Percentiles rank a stretch among this genome's conserved stretches.
These are phyloP conservation scores for Molanna angustata DNA, from an alignment of 2,888 invertebrate genomes.

Conservation along the genomic window DNA sequence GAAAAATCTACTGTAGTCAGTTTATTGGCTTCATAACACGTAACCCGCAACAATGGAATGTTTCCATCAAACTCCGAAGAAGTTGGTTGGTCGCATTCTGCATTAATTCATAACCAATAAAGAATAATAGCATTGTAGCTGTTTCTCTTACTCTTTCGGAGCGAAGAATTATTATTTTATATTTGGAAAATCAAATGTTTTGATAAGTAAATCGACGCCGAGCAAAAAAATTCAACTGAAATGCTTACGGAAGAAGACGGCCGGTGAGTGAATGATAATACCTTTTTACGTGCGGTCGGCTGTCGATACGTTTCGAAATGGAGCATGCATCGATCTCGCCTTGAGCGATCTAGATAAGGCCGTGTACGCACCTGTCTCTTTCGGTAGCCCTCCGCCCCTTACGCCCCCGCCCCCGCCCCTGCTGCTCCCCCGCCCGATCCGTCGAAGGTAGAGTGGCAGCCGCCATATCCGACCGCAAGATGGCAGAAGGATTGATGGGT, in stretches of 20 bases:
- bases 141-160: slow-evolving; percentile 3
- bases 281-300: not conserved
- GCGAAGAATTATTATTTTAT: not conserved
- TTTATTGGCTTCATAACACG: too few relatives aligned
- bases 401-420: slow-evolving; percentile 9
- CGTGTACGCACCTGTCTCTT: slow-evolving; percentile 16
- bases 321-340: slow-evolving; percentile 1
- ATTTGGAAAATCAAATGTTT: too few relatives aligned
- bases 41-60: slow-evolving; percentile 12
- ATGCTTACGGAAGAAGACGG: not conserved
- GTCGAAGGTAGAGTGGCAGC: slow-evolving; percentile 2
- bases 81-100: too few relatives aligned
- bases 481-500: slow-evolving; percentile 31
- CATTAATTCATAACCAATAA: too few relatives aligned
- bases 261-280: not conserved
- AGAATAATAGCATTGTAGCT: slow-evolving; percentile 11
- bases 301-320: not conserved
- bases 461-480: slow-evolving; percentile 14
- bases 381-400: slow-evolving; percentile 14
- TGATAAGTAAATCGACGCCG: not conserved
- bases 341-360: slow-evolving; percentile 23
- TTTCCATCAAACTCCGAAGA: too few relatives aligned
- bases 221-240: too few relatives aligned
- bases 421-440: not conserved
- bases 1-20: too few relatives aligned